phyloP scores from a whole-genome alignment of 2,113 vertebrate species.

The Ctenomys sociabilis region DNA sequence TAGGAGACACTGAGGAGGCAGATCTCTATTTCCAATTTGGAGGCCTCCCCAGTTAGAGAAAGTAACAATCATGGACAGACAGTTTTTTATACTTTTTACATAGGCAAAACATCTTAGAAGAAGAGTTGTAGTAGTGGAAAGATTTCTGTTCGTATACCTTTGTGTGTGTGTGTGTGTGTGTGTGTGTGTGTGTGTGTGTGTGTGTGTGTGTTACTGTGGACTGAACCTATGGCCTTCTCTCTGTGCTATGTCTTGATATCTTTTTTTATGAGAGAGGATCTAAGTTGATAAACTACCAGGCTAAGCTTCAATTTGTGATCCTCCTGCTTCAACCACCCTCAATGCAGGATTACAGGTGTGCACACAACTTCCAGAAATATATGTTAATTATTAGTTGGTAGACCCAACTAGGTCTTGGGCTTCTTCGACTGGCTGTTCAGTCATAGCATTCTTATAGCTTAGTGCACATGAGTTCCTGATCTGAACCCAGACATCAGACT shows the following conservation, averaged over 20 bases:
- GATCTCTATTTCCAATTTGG: background rate
- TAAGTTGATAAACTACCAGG: background rate
- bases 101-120: conserved; percentile 29
- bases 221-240: background rate
- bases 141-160: background rate
- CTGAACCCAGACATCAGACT: background rate
- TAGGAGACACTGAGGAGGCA: conserved; percentile 49
- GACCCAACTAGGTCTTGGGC: background rate
- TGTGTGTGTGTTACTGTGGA: background rate
- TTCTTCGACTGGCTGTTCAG: conserved; percentile 4
- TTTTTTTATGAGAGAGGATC: background rate
- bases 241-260: background rate
- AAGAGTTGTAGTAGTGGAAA: background rate
- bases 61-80: background rate
- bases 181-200: background rate
- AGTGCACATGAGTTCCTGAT: background rate
- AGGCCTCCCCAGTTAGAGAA: conserved; percentile 29
- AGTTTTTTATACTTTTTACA: conserved; percentile 22
- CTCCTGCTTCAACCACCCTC: background rate
- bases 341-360: background rate
- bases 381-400: conserved; percentile 18
- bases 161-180: background rate
- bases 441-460: background rate
- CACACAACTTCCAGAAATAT: background rate
- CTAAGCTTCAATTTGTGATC: background rate